Evolutionary conservation across 2,797 vertebrate species (phyloP), one percentile per base, ranked within the genome.

Genomic region (Lagodon rhomboides): DNA sequence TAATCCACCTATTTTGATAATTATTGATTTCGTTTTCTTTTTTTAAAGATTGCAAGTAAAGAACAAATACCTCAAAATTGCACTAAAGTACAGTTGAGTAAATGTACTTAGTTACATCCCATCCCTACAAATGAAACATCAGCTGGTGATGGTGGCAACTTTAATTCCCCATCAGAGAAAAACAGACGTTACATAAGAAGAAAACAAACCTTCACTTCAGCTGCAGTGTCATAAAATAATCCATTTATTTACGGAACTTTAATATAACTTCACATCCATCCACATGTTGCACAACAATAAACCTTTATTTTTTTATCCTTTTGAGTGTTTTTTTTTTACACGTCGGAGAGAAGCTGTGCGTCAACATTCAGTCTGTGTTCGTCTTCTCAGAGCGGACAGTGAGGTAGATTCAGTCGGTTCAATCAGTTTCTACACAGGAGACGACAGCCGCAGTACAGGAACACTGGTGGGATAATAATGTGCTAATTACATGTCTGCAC

Each of bases 401-500:
- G 80, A 94, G 94, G 94, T 95, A 95, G 93, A 93, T 94, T 92
- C 78, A 87, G 75, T 66, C 66, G 77, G 60, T 56, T 71, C 55
- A 51, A 62, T 66, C 7, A 46, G 64, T 59, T 56, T 69, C 62
- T 70, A 64, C 53, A 66, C 62, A 70, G 46, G 44, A 75, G 64
- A 85, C 84, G 56, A 68, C 71, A 72, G 69, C 25, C 47, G 58
- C 75, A 53, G 64, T 30, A 73, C 75, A 65, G 68, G 9, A 59
- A 54, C 13, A 54, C 50, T 50, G 62, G 17, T 46, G 62, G 17
- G 34, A 75, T 30, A 12, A 71, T 34, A 8, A 38, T 51, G 22
- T 9, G 53, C 50, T 25, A 54, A 34, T 44, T 15, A 53, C 46
- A 65, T 60, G 51, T 27, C 62, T 15, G 20, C 38, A 53, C 49